Evolutionary conservation across 2,797 vertebrate species (phyloP), one percentile per base, ranked within the genome.

Genomic region (Phalanger gymnotis): DNA sequence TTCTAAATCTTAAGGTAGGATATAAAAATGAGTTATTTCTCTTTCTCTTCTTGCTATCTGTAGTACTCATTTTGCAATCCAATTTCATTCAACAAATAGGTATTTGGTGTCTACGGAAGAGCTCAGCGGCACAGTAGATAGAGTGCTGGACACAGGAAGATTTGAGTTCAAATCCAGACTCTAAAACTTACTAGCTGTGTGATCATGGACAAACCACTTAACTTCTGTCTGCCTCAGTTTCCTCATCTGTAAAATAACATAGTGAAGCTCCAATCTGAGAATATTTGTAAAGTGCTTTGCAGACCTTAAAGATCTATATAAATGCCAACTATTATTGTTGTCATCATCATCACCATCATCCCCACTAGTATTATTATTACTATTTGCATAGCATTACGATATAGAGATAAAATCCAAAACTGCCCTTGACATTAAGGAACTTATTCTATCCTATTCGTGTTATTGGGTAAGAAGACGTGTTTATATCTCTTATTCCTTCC

Each of bases 111-210:
- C 40, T 4, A 87, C 25, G 51, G n/a, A 81, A 40, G 40, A 87
- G 9, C 27, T 81, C 73, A 81, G 73, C 47, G 40, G 73, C 73
- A 27, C 4, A 34, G 28, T 3, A 47, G 31, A 19, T 1, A 12
- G 47, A 73, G n/a, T 16, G 0, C 22, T 0, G 2, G 19, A 34
- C 3, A 22, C 4, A 1, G 0, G 2, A 19, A 66, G 22, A 31
- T 16, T 61, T 40, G 91, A 27, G n/a, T 52, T 55, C 0, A 51
- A 47, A 53, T 2, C 34, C 47, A 27, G 47, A 31, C 22, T 81
- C 53, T 52, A 40, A 22, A 3, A 12, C 66, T 40, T 34, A 2
- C 4, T 14, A 10, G 91, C 66, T 31, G 56, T 28, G 93, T 7
- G 66, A 54, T n/a, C 57, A 31, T 34, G 34, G 0, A 0, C 3